Evolutionary conservation across 2,888 invertebrate genomes (phyloP).

Genomic region (Ecliptopera silaceata): DNA sequence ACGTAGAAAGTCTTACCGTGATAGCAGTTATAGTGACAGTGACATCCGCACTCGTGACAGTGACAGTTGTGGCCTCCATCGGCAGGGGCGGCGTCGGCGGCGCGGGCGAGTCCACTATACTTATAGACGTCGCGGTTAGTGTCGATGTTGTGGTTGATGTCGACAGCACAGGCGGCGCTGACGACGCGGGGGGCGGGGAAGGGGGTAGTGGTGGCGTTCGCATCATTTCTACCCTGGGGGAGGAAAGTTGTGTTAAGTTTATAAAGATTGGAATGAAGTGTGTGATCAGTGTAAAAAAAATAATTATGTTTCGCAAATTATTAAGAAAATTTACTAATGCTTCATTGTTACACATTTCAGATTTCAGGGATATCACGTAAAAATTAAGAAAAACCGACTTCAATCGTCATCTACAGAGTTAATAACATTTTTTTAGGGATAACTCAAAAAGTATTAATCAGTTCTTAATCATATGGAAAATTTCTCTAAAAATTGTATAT

Average conservation of each 20-base stretch:
- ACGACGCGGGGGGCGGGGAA: conserved; percentile 69
- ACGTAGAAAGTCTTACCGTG: conserved; percentile 31
- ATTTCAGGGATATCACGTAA: no score
- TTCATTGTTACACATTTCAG: no score
- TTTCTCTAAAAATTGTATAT: no score
- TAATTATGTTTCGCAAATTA: no score
- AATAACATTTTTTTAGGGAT: no score
- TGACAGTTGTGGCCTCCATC: conserved; percentile 41
- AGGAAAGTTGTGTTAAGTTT: background rate
- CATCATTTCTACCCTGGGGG: conserved; percentile 59
- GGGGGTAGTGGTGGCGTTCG: conserved; percentile 71
- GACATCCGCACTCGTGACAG: conserved; percentile 41
- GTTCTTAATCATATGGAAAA: no score
- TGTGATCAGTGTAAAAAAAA: no score
- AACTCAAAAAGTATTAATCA: no score
- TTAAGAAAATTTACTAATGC: no score
- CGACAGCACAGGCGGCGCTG: conserved; percentile 58
- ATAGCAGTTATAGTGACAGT: conserved; percentile 43
- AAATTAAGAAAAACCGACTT: no score
- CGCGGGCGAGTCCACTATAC: conserved; percentile 44
- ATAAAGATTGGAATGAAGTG: no score
- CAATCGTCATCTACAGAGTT: no score
- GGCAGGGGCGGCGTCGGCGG: conserved; percentile 37
- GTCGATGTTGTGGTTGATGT: conserved; percentile 42
- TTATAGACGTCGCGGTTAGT: conserved; percentile 24